phyloP scores from a whole-genome alignment of 2,888 invertebrate genomes.

The Amblyjoppa proteus region DNA sequence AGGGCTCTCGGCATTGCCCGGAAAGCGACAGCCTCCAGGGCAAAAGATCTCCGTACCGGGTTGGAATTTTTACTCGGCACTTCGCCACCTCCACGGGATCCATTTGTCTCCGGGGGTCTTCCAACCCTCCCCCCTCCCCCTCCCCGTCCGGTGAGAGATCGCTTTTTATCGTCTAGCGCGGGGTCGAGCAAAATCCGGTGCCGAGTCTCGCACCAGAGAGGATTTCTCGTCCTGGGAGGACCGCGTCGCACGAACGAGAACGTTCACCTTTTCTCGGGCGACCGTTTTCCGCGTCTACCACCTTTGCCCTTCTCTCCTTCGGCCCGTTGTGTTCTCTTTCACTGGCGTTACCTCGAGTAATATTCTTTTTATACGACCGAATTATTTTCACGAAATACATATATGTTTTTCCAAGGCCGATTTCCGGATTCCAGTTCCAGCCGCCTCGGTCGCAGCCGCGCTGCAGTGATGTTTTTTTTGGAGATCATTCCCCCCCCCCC shows the following conservation, averaged over 20 bases:
- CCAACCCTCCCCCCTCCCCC: conserved; percentile 3
- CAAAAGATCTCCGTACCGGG: conserved; percentile 49
- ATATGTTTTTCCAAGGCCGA: neutral
- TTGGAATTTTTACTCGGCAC: conserved; percentile 64
- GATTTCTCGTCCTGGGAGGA: conserved; percentile 27
- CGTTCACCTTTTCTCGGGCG: conserved; percentile 34
- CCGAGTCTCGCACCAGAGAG: conserved; percentile 23
- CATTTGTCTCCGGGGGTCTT: conserved; percentile 63
- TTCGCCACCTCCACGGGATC: conserved; percentile 50
- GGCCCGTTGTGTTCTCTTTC: neutral
- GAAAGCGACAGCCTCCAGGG: conserved; percentile 50
- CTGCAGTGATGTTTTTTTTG: neutral
- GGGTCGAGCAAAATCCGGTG: conserved; percentile 55
- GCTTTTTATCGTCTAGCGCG: conserved; percentile 60
- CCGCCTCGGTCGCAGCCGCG: neutral
- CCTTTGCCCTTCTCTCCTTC: conserved; percentile 16
- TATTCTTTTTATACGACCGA: neutral
- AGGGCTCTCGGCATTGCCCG: conserved; percentile 30
- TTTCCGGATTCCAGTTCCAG: neutral
- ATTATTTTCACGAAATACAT: neutral
- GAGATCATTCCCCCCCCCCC: neutral
- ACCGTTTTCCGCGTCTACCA: neutral
- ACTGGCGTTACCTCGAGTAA: neutral
- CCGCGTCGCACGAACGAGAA: conserved; percentile 1
- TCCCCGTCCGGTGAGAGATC: conserved; percentile 45